Percentiles rank a stretch among this genome's conserved stretches.
These are phyloP conservation scores for Zoanthus sociatus DNA, from an alignment of 92 coral and sea anemone species.

Conservation along the genomic window DNA sequence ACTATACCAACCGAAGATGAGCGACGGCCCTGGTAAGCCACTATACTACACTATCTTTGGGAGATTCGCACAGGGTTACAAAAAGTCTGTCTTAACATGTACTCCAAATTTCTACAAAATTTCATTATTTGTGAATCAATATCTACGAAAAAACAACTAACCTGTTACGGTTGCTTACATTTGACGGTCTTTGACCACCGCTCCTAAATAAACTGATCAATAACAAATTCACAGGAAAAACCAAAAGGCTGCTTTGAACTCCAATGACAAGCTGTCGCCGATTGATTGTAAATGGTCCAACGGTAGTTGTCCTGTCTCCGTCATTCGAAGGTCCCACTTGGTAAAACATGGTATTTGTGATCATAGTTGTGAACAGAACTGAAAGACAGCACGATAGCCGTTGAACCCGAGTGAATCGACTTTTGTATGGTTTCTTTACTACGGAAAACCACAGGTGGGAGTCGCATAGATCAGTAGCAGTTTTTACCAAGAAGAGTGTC, in stretches of 20 bases:
- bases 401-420: constrained; percentile 89
- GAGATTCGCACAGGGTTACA: too few species aligned
- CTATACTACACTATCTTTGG: too few species aligned
- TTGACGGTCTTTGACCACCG: not conserved
- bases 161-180: not conserved
- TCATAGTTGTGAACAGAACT: constrained; percentile 86
- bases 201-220: constrained; percentile 76
- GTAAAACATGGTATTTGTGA: constrained; percentile 94
- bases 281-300: constrained; percentile 81
- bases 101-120: not conserved
- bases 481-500: constrained; percentile 71
- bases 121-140: not conserved
- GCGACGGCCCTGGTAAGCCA: too few species aligned
- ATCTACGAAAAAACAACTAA: not conserved
- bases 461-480: constrained; percentile 82
- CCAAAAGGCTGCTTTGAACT: constrained; percentile 86
- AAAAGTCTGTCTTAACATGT: not conserved
- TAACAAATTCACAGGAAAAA: constrained; percentile 80
- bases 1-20: too few species aligned
- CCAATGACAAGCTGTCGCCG: constrained; percentile 83
- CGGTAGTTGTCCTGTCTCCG: constrained; percentile 58
- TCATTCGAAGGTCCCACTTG: constrained; percentile 60
- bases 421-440: constrained; percentile 81
- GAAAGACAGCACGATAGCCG: constrained; percentile 87
- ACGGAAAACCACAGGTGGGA: constrained; percentile 95